Evolutionary conservation across 2,888 invertebrate genomes (phyloP), one percentile per base, ranked within the genome.

Genomic region (Andrena trimmerana): DNA sequence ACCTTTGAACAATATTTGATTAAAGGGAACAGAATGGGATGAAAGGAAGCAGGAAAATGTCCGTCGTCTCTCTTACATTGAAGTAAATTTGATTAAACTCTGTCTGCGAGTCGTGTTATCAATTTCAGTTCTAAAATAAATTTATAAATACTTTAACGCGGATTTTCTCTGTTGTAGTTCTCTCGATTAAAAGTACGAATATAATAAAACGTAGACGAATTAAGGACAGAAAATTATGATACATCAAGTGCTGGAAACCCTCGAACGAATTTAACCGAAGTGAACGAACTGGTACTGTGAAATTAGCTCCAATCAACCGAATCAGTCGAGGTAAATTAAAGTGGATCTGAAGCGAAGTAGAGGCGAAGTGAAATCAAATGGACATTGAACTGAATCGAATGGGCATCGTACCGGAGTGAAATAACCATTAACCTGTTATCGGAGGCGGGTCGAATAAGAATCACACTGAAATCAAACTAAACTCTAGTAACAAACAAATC

Each of bases 1-100:
- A 27, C 27, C 60, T 13, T 52, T 36, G 2, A n/a, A 60, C 50
- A 50, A 75, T 75, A 75, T 62, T 75, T 68, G 20, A 62, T 62
- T 33, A 20, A 60, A 13, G 50, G 48, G 2, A 48, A 50, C 6
- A 8, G 31, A 74, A 50, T 24, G 13, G 4, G 2, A 24, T 16
- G 31, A 57, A 66, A 16, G 48, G 31, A 5, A 24, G 10, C 5
- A 1, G 7, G 36, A 52, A 50, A 50, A 33, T 10, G 57, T 42
- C 16, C 16, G 7, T 74, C 24, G 33, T 16, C 57, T 13, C 42
- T 5, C 13, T 42, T 36, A 6, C 24, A 10, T 29, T 8, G 1
- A 36, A n/a, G 16, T 16, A 24, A 59, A 48, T 67, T 74, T 72
- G 36, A 65, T 36, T 50, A n/a, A 72, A 36, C 48, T 31, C n/a